A percentile compares a stretch with the other conserved stretches of the same genome.
Conservation (phyloP, 2,113 vertebrate species). For the Propithecus coquereli region DNA sequence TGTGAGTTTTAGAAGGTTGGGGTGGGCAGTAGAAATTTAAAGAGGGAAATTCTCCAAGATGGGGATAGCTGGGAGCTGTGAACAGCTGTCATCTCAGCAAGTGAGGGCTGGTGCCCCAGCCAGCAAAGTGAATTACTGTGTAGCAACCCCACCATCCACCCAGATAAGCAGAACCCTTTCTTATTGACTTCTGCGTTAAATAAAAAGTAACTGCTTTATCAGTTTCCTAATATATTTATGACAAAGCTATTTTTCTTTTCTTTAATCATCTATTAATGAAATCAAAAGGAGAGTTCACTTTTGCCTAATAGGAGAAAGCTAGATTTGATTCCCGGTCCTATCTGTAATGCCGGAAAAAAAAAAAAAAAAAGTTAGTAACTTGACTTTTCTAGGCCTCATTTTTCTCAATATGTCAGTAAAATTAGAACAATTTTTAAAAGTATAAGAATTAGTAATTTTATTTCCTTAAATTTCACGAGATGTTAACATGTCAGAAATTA, state of each 20-base stretch:
- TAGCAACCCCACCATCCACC: accelerated
- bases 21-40: neutral
- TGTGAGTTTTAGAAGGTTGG: neutral
- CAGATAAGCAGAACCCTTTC: neutral
- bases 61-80: neutral
- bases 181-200: neutral
- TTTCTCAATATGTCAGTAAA: neutral
- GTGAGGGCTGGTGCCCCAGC: too few relatives aligned
- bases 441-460: neutral
- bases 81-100: neutral
- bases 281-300: neutral
- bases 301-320: neutral
- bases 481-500: neutral
- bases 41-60: neutral
- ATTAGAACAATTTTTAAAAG: neutral
- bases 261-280: neutral
- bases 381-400: neutral
- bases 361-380: neutral
- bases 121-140: neutral
- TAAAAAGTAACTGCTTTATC: neutral
- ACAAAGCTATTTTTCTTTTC: neutral
- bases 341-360: neutral
- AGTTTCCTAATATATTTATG: neutral
- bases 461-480: neutral
- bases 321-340: neutral